Conservation (phyloP, 1,140 invertebrate genomes). For the Dufourea novaeangliae region DNA sequence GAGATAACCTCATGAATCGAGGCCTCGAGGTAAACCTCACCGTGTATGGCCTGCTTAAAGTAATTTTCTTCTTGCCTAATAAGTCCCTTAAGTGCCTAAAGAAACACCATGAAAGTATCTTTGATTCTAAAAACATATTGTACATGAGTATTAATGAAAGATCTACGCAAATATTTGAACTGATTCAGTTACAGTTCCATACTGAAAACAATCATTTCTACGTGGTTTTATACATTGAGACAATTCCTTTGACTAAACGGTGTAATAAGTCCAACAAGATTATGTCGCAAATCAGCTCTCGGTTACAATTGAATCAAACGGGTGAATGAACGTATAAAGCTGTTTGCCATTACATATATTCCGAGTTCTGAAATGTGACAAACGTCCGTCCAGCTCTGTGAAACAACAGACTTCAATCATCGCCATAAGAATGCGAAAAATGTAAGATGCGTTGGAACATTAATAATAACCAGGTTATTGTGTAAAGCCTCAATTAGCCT, state of each 20-base stretch:
- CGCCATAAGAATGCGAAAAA: constrained; percentile 22
- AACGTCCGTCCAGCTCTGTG: not conserved
- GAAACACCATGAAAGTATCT: not conserved
- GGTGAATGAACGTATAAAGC: no score
- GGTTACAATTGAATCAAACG: not conserved
- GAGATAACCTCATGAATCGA: no score
- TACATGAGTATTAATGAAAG: not conserved
- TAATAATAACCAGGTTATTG: not conserved
- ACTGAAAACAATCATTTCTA: not conserved
- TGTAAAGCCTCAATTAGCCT: constrained; percentile 5
- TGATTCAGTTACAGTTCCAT: constrained; percentile 1
- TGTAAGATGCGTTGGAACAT: not conserved
- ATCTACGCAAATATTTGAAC: not conserved
- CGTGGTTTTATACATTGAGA: not conserved
- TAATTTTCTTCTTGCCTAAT: constrained; percentile 10
- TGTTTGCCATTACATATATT: not conserved
- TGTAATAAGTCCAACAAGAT: not conserved
- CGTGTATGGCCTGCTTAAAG: no score
- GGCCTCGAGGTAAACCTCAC: no score
- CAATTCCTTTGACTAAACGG: not conserved
- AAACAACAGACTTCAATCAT: not conserved
- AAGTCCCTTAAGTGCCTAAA: not conserved
- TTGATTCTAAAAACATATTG: not conserved
- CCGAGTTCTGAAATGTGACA: not conserved
- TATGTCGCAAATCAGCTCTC: not conserved